phyloP scores from a whole-genome alignment of 1,140 invertebrate genomes.

The Ladona fulva region DNA sequence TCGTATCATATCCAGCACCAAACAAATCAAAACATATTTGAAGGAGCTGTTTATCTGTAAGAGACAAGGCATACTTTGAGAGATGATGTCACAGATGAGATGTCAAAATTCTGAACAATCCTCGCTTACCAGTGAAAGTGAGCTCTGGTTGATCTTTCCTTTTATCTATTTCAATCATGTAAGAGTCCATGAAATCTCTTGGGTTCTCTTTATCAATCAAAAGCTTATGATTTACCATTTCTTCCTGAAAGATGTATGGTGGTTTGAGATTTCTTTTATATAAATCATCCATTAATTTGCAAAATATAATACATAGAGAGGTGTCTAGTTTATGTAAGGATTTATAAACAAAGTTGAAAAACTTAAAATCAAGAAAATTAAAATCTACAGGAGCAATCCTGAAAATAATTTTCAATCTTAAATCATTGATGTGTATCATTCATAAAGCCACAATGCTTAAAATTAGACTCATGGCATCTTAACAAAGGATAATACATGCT shows the following conservation, averaged over 20 bases:
- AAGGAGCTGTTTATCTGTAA: conserved; percentile 10
- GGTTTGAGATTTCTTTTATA: no score
- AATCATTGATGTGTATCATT: no score
- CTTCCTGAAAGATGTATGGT: not conserved
- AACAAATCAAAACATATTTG: conserved; percentile 45
- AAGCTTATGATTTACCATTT: not conserved
- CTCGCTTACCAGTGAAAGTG: conserved; percentile 11
- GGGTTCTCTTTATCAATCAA: conserved; percentile 8
- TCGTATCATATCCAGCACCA: conserved; percentile 43
- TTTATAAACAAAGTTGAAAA: no score
- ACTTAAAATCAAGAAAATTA: no score
- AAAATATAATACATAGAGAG: no score
- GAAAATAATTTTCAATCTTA: no score
- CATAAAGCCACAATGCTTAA: no score
- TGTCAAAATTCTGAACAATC: not conserved
- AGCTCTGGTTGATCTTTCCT: not conserved
- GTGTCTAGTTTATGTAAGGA: no score
- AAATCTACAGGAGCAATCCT: no score
- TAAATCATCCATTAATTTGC: no score
- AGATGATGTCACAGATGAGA: not conserved
- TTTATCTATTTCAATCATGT: conserved; percentile 13
- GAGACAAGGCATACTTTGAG: not conserved
- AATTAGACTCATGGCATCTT: no score
- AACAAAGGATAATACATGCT: no score
- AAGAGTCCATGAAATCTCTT: conserved; percentile 16